Percentiles rank a stretch among this genome's conserved stretches.
Conservation (phyloP, 2,797 vertebrate species). For the Sebastes hopkinsi region DNA sequence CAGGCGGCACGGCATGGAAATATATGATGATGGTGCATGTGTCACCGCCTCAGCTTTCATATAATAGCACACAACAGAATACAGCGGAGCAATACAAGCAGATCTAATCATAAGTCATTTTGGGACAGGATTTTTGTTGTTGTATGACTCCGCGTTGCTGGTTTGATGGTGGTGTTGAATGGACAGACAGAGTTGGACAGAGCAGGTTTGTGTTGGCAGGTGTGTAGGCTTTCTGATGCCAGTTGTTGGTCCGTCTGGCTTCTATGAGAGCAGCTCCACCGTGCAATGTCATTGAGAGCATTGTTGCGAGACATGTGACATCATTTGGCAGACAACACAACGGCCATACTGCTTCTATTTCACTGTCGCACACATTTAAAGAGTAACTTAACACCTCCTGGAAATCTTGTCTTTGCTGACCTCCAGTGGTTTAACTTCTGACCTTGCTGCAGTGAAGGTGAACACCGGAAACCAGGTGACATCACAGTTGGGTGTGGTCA, state of each 20-base stretch:
- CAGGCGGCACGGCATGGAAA: conserved; percentile 35
- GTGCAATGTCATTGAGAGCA: conserved; percentile 15
- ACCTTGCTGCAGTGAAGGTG: background rate
- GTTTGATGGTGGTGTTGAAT: conserved; percentile 6
- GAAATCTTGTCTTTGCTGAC: background rate
- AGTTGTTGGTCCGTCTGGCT: background rate
- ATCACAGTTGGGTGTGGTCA: background rate
- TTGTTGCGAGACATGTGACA: background rate
- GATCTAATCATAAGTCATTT: conserved; percentile 1
- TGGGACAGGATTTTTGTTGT: background rate
- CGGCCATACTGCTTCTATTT: background rate
- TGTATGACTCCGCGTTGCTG: background rate
- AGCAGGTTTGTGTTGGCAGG: conserved; percentile 5
- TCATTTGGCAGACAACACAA: background rate
- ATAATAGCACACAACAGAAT: conserved; percentile 27
- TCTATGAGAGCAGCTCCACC: background rate
- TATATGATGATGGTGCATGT: conserved; percentile 42
- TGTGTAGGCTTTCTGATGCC: background rate
- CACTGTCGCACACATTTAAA: background rate
- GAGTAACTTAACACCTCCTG: background rate
- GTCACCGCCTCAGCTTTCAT: conserved; percentile 29
- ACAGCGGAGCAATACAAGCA: conserved; percentile 11
- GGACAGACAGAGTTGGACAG: conserved; percentile 2
- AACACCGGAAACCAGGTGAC: background rate
- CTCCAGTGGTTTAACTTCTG: background rate